Base-by-base conservation (phyloP, 2,797 vertebrate genomes). In the Platyrinchus mystaceus region DNA sequence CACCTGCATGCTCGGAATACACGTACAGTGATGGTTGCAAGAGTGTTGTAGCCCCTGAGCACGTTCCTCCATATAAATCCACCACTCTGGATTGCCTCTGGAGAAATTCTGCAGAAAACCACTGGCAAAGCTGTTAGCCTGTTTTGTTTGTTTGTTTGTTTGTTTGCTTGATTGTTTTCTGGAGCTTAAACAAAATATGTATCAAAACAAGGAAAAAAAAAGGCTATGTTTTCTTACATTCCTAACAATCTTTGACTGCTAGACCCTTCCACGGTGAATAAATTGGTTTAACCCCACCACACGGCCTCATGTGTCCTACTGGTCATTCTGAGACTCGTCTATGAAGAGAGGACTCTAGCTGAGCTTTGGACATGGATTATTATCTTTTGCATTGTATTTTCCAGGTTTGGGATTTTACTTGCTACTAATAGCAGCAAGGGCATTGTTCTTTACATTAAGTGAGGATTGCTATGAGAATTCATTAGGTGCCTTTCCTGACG, bases 21-120 rank as follows among this genome's bases (percentile, higher is more conserved):
- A 3, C 0, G 2, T 19, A 13, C 12, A 52, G 36, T 1, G 1
- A 19, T 2, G 4, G 5, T 55, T 55, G 50, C 8, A 14, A 49
- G 11, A 87, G 30, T 24, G 18, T n/a, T 78, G 23, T n/a, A 71
- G 26, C 23, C 15, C 11, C 41, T 22, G 14, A 71, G 10, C 17
- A 55, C 41, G 50, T n/a, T n/a, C 19, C 6, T 74, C 21, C 21
- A 49, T 34, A 34, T 52, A 77, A 68, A 60, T 56, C 21, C 30
- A 50, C 6, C 3, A 22, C 10, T 30, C 32, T 26, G 1, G 59
- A 20, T 34, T 46, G 15, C 46, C 27, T 52, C 37, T 62, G 60
- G 23, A 74, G 52, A 53, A 19, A 34, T 15, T 24, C 10, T 14
- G 14, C 32, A 83, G 24, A 46, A 22, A 27, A 43, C 9, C 16